Conservation (phyloP, 2,797 vertebrate species). For the Danio choprae region DNA sequence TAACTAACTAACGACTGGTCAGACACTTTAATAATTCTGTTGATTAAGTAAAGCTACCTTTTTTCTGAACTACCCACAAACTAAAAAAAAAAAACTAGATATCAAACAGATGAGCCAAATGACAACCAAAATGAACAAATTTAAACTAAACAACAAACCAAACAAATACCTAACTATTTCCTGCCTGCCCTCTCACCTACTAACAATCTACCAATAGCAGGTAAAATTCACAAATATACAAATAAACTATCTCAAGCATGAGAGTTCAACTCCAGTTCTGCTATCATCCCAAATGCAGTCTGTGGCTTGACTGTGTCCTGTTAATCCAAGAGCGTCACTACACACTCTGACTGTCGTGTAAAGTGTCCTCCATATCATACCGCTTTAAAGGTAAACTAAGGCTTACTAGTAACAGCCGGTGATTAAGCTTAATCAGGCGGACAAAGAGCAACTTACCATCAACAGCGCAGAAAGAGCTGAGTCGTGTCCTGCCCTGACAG, state of each 20-base stretch:
- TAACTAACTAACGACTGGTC: not conserved
- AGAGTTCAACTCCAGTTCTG: not conserved
- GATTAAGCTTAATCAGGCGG: constrained; percentile 2
- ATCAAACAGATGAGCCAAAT: too few species aligned
- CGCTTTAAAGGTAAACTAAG: not conserved
- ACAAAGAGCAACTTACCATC: constrained; percentile 32
- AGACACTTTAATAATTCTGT: too few species aligned
- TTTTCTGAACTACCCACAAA: too few species aligned
- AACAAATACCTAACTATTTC: not conserved
- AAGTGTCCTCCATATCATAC: constrained; percentile 7
- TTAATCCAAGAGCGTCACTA: not conserved
- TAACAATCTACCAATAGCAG: not conserved
- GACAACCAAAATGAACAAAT: too few species aligned
- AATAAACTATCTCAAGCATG: not conserved
- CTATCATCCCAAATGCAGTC: not conserved
- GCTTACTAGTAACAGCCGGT: constrained; percentile 19
- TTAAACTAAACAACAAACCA: not conserved
- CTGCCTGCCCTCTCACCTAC: too few species aligned
- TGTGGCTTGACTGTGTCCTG: constrained; percentile 8
- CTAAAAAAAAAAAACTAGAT: too few species aligned
- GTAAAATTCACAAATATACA: too few species aligned
- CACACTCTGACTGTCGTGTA: not conserved
- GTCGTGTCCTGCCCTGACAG: constrained; percentile 31
- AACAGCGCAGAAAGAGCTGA: constrained; percentile 17
- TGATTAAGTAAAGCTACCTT: too few species aligned